Base-by-base conservation (phyloP, 1,140 invertebrate species). In the Drosophila novamexicana region DNA sequence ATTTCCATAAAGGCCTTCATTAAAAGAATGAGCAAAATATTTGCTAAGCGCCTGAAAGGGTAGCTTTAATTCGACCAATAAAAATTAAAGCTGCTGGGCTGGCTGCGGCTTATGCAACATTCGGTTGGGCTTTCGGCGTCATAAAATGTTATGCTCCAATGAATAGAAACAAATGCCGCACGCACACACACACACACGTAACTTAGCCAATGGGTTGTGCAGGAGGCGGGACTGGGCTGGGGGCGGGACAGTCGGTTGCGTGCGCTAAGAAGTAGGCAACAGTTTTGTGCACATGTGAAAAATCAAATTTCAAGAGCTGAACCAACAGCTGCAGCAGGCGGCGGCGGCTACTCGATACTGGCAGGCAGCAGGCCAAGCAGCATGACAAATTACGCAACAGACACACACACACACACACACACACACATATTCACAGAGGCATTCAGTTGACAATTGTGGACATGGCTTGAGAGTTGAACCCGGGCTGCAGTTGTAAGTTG, bases 71-170 rank as follows among this genome's bases (percentile, higher is more conserved):
- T 73, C 64, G 64, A 37, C 61, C 37, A 54, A 49, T 10, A 22
- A 14, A 14, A 56, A 50, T 42, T 34, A 7, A 14, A n/a, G 12
- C 18, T 70, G 9, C 18, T 47, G 40, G 53, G 40, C n/a, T n/a
- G n/a, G n/a, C n/a, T n/a, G n/a, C n/a, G n/a, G n/a, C 42, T 71
- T 62, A 14, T 42, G 49, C 44, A 45, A 40, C 52, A 64, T 68
- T 53, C 58, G 65, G 50, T 71, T 22, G 69, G 66, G 72, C 62
- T 88, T 86, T 86, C 69, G 81, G 73, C 80, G 70, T 64, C 76
- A 89, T 89, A 89, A 89, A 89, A 89, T 89, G 74, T 75, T 75
- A 84, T 84, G 84, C 84, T 75, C 68, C 74, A 84, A 81, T 89
- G 84, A 81, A 77, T 79, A 81, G 79, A 81, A 86, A 88, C 83